Evolutionary conservation across 2,888 invertebrate species (phyloP).

Genomic region (Agrochola litura): DNA sequence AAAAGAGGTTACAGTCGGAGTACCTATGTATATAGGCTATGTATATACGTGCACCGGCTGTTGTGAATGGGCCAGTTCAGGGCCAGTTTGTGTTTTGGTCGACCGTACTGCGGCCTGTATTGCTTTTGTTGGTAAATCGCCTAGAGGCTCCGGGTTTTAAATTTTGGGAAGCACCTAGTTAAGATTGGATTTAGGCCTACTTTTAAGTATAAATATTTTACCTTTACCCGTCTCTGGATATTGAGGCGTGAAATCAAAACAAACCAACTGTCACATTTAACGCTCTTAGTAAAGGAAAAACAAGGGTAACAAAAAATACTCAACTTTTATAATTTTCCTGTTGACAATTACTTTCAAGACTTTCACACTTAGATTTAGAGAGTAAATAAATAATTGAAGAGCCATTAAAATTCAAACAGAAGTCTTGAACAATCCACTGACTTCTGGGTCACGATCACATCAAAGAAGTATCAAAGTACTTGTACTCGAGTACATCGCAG

Average conservation of each 20-base stretch:
- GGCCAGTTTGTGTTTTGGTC: constrained; percentile 48
- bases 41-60: constrained; percentile 46
- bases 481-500: constrained; percentile 29
- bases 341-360: constrained; percentile 19
- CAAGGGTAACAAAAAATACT: constrained; percentile 29
- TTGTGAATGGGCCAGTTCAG: constrained; percentile 46
- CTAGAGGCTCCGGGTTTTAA: background rate
- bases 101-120: constrained; percentile 47
- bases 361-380: constrained; percentile 6
- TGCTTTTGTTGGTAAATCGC: constrained; percentile 44
- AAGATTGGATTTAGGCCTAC: background rate
- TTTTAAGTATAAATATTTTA: too few relatives aligned
- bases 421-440: constrained; percentile 26
- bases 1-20: constrained; percentile 13
- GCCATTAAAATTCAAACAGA: constrained; percentile 45
- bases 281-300: background rate
- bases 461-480: constrained; percentile 47
- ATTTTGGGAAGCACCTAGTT: constrained; percentile 8
- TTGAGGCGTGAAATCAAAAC: background rate
- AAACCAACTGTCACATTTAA: constrained; percentile 3
- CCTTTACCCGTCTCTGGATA: too few relatives aligned
- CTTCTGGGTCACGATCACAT: constrained; percentile 51
- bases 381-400: constrained; percentile 61
- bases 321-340: constrained; percentile 9
- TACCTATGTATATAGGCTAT: constrained; percentile 8